phyloP scores from a whole-genome alignment of 2,797 vertebrate species.

The Cynopterus sphinx region DNA sequence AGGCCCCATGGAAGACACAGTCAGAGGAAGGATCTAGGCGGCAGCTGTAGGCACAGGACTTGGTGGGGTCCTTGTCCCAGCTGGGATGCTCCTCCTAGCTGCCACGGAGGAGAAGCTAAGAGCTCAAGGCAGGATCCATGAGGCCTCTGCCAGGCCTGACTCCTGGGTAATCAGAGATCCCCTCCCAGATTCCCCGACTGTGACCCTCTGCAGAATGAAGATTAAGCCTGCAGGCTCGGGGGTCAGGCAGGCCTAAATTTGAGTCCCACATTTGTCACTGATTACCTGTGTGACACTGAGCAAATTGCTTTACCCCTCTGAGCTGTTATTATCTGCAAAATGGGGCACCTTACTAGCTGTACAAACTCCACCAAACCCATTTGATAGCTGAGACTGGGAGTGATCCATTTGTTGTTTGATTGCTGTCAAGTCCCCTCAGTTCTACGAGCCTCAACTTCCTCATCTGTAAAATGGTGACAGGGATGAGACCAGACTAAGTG shows the following conservation, averaged over 20 bases:
- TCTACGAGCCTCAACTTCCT: neutral
- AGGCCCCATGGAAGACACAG: neutral
- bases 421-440: neutral
- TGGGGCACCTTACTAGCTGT: neutral
- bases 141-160: neutral
- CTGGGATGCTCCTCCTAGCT: neutral
- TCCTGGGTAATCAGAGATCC: neutral
- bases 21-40: neutral
- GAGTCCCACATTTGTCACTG: neutral
- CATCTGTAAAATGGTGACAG: neutral
- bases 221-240: no score
- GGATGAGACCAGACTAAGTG: neutral
- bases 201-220: neutral
- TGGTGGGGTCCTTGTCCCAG: neutral
- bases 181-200: neutral
- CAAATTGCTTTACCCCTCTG: neutral
- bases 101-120: neutral
- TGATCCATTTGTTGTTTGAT: neutral
- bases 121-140: neutral
- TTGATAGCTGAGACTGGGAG: neutral
- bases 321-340: neutral
- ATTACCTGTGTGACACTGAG: neutral
- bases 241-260: neutral
- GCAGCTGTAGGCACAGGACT: neutral
- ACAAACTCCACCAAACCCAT: neutral